Evolutionary conservation across 2,797 vertebrate genomes (phyloP).

Genomic region (Leptatherina wallacei): DNA sequence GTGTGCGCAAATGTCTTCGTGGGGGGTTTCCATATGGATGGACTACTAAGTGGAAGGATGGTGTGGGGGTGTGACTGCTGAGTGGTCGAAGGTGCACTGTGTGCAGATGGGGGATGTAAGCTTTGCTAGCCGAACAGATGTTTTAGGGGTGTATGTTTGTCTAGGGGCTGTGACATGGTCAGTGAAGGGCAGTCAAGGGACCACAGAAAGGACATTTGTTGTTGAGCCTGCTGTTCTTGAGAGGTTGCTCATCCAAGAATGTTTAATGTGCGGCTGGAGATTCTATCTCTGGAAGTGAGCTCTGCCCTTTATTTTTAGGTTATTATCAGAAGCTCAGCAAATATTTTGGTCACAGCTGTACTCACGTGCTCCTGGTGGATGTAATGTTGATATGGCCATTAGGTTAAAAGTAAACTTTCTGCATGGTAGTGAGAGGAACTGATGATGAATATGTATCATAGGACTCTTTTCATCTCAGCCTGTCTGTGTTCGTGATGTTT

Average conservation of each 20-base stretch:
- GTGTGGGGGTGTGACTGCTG: conserved; percentile 62
- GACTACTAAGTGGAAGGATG: conserved; percentile 68
- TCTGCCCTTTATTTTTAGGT: neutral
- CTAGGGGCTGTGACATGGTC: conserved; percentile 74
- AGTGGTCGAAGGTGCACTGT: conserved; percentile 48
- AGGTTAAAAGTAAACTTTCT: conserved; percentile 2
- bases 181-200: conserved; percentile 73
- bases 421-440: conserved; percentile 44
- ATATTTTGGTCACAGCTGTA: conserved; percentile 5
- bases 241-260: conserved; percentile 35
- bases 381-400: conserved; percentile 12
- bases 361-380: neutral
- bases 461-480: conserved; percentile 25
- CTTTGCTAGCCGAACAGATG: conserved; percentile 77
- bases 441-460: conserved; percentile 40
- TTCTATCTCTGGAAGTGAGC: conserved; percentile 22
- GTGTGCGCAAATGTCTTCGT: conserved; percentile 46
- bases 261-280: conserved; percentile 29
- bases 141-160: conserved; percentile 77
- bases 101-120: conserved; percentile 56
- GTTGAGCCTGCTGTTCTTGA: conserved; percentile 58
- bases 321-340: neutral
- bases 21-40: conserved; percentile 43
- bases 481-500: conserved; percentile 39
- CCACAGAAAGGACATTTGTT: conserved; percentile 58